These are phyloP conservation scores for Deilephila elpenor DNA, from an alignment of 2,888 invertebrate genomes.

Conservation along the genomic window DNA sequence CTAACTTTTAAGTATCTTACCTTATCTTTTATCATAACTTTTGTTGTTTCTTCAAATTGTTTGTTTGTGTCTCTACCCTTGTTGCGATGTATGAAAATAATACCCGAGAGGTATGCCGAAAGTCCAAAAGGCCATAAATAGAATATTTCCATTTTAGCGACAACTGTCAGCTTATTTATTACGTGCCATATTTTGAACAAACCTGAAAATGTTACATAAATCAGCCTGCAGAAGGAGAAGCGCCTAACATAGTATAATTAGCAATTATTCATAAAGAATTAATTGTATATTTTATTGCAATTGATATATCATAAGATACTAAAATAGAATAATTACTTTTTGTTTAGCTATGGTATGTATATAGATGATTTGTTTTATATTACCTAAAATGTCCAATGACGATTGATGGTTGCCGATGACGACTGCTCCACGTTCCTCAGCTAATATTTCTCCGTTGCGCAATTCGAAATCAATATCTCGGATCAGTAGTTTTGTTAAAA, in stretches of 20 bases:
- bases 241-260: too few species aligned
- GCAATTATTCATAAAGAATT: too few species aligned
- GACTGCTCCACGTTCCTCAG: slow-evolving; percentile 74
- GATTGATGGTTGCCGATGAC: slow-evolving; percentile 86
- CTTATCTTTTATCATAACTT: slow-evolving; percentile 66
- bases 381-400: slow-evolving; percentile 79
- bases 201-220: slow-evolving; percentile 55
- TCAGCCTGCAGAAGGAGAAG: too few species aligned
- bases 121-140: slow-evolving; percentile 84
- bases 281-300: too few species aligned
- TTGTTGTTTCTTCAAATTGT: slow-evolving; percentile 65
- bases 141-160: slow-evolving; percentile 83
- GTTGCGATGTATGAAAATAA: slow-evolving; percentile 82
- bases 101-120: slow-evolving; percentile 81
- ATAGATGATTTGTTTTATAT: background rate
- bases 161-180: slow-evolving; percentile 73
- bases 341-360: too few species aligned
- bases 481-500: background rate
- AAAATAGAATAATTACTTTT: too few species aligned
- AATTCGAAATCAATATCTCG: slow-evolving; percentile 64
- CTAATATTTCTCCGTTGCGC: slow-evolving; percentile 64
- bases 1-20: slow-evolving; percentile 27
- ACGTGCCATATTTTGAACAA: slow-evolving; percentile 81
- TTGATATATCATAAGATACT: too few species aligned
- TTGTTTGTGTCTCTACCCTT: slow-evolving; percentile 78